Percentiles rank a stretch among this genome's conserved stretches.
Conservation (phyloP, 2,113 vertebrate species). For the Pituophis catenifer region DNA sequence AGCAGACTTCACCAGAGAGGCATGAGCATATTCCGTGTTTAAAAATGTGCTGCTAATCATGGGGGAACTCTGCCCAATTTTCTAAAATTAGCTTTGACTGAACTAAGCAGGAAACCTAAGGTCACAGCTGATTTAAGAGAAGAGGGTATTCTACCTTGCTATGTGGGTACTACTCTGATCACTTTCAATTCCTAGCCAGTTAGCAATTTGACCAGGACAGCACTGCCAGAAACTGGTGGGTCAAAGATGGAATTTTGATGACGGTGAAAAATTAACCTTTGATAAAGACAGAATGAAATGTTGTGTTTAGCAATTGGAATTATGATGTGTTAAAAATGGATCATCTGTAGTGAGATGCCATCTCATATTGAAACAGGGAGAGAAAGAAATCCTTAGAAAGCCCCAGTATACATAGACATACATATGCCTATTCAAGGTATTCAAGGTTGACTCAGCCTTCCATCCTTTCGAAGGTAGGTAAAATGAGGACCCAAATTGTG, state of each 20-base stretch:
- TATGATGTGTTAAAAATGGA: background rate
- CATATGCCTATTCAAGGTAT: too few species aligned
- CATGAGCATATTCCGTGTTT: background rate
- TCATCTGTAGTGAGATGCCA: background rate
- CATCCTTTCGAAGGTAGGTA: too few species aligned
- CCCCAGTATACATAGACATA: too few species aligned
- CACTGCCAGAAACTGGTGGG: background rate
- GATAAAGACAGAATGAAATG: background rate
- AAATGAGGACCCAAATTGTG: too few species aligned
- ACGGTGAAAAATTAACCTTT: background rate
- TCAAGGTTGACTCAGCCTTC: too few species aligned
- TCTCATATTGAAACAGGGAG: background rate
- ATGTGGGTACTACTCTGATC: background rate
- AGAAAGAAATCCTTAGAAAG: accelerated
- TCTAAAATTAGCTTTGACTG: background rate
- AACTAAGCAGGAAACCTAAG: background rate
- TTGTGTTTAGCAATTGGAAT: background rate
- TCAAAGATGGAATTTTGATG: background rate
- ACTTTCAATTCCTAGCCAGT: background rate
- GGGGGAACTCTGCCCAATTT: background rate
- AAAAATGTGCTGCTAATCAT: background rate
- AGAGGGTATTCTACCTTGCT: background rate
- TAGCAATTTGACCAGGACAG: background rate
- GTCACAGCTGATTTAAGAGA: background rate
- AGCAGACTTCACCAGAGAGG: background rate